Conservation (phyloP, 2,888 invertebrate genomes). For the Gymnosoma rotundatum region DNA sequence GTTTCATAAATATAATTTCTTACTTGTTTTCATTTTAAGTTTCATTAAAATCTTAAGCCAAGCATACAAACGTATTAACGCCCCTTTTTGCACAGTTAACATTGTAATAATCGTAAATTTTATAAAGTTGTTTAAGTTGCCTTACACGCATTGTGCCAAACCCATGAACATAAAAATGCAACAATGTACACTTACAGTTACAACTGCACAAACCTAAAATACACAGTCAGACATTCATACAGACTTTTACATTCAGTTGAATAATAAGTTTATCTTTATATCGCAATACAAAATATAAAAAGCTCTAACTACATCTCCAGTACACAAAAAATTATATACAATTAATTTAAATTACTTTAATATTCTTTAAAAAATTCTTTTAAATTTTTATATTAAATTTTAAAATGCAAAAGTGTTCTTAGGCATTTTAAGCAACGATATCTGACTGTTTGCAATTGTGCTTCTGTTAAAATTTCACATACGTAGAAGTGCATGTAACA, state of each 20-base stretch:
- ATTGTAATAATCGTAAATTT: constrained; percentile 71
- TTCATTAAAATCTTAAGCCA: constrained; percentile 58
- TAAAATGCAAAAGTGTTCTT: too few relatives aligned
- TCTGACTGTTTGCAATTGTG: not conserved
- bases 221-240: not conserved
- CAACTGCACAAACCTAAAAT: not conserved
- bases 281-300: not conserved
- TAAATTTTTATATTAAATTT: too few relatives aligned
- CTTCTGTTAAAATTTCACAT: constrained; percentile 1
- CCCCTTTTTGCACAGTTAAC: constrained; percentile 68
- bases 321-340: not conserved
- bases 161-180: constrained; percentile 70
- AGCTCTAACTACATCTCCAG: not conserved
- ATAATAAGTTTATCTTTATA: constrained; percentile 6
- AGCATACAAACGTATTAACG: constrained; percentile 65
- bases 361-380: not conserved
- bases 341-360: too few relatives aligned
- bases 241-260: not conserved
- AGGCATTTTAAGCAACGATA: not conserved
- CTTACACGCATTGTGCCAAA: constrained; percentile 64
- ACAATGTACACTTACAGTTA: constrained; percentile 62
- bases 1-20: constrained; percentile 38
- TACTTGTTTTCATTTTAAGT: constrained; percentile 33
- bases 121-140: constrained; percentile 65
- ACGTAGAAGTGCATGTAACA: not conserved